Conservation (phyloP, 2,113 vertebrate genomes). For the Xiphias gladius region DNA sequence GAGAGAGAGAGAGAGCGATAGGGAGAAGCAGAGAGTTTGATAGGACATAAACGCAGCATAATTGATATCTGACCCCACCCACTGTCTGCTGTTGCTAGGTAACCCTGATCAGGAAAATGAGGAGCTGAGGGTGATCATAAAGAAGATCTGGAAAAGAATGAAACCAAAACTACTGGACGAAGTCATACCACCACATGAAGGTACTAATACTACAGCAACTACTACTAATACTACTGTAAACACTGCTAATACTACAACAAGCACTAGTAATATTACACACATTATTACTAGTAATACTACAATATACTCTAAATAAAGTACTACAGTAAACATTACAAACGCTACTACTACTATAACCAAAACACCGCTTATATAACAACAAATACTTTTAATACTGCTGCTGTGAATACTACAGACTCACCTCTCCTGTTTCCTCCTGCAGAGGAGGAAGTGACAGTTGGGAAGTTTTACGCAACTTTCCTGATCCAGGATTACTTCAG, state of each 20-base stretch:
- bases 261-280: too few relatives aligned
- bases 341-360: too few relatives aligned
- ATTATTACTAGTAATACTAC: too few relatives aligned
- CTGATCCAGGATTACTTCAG: slow-evolving; percentile 98
- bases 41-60: too few relatives aligned
- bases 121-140: slow-evolving; percentile 90
- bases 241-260: too few relatives aligned
- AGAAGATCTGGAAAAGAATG: slow-evolving; percentile 94
- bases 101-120: slow-evolving; percentile 90
- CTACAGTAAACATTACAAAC: neutral
- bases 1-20: too few relatives aligned
- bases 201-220: slow-evolving; percentile 51
- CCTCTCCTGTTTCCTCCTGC: slow-evolving; percentile 2
- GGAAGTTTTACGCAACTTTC: slow-evolving; percentile 98
- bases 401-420: neutral
- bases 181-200: slow-evolving; percentile 89
- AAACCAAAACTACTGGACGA: slow-evolving; percentile 93
- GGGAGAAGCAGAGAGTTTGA: too few relatives aligned
- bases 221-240: neutral
- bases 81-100: slow-evolving; percentile 74
- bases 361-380: too few relatives aligned
- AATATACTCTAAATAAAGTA: too few relatives aligned
- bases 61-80: neutral
- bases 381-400: neutral
- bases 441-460: slow-evolving; percentile 98